Evolutionary conservation across 2,888 invertebrate species (phyloP).

Genomic region (Bedellia somnulentella): DNA sequence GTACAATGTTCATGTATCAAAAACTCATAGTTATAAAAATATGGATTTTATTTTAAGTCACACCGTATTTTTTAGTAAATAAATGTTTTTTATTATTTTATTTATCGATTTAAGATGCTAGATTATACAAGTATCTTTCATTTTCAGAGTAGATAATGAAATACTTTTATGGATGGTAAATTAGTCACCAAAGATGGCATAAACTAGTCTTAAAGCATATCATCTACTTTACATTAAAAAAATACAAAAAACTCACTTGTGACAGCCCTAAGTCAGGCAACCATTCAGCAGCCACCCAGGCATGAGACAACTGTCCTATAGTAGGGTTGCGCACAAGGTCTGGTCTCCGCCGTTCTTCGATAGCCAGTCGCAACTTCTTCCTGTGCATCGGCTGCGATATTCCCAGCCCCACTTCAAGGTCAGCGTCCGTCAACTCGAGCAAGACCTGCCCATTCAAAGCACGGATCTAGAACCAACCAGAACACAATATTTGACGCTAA

Average conservation of each 20-base stretch:
- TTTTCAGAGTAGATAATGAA: too few species aligned
- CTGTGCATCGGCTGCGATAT: constrained; percentile 91
- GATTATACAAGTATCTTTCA: too few species aligned
- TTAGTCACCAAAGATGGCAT: too few species aligned
- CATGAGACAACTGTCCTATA: constrained; percentile 85
- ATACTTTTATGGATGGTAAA: too few species aligned
- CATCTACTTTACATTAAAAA: too few species aligned
- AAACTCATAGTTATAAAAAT: too few species aligned
- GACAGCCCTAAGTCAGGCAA: constrained; percentile 87
- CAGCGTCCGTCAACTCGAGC: constrained; percentile 87
- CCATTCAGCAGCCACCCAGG: constrained; percentile 94
- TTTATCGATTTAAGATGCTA: too few species aligned
- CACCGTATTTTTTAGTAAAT: too few species aligned
- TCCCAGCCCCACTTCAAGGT: constrained; percentile 89
- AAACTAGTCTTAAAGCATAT: too few species aligned
- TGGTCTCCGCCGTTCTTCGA: constrained; percentile 89
- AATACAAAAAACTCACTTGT: constrained; percentile 44
- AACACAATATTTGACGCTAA: constrained; percentile 61
- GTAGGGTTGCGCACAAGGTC: constrained; percentile 84
- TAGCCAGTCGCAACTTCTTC: constrained; percentile 88
- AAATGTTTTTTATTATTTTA: too few species aligned
- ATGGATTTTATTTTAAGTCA: too few species aligned
- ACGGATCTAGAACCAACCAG: constrained; percentile 68
- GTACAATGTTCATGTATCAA: too few species aligned
- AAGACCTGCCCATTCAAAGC: constrained; percentile 79